Evolutionary conservation across 2,888 invertebrate species (phyloP).

Genomic region (Invenusta paracnida): DNA sequence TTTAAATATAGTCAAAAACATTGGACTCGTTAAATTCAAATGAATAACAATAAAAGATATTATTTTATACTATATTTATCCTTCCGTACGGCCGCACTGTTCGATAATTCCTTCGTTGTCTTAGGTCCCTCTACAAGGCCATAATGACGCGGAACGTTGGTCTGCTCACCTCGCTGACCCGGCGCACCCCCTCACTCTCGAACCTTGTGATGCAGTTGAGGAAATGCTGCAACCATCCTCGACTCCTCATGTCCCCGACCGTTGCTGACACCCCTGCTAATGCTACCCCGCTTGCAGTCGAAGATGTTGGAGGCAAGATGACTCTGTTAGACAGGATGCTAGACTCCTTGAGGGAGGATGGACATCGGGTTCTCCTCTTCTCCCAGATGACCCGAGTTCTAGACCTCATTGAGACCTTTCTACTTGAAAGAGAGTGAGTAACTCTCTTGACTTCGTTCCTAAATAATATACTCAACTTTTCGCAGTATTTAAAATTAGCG

Average conservation of each 20-base stretch:
- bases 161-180: neutral
- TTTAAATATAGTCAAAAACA: no score
- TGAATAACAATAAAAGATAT: no score
- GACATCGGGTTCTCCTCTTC: conserved; percentile 93
- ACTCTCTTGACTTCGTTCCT: neutral
- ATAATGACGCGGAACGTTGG: neutral
- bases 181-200: conserved; percentile 67
- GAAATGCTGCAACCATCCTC: conserved; percentile 99
- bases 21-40: no score
- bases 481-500: no score
- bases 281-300: conserved; percentile 81
- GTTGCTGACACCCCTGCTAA: conserved; percentile 74
- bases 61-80: no score
- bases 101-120: no score
- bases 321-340: conserved; percentile 89
- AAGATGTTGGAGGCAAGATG: conserved; percentile 89
- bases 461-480: no score
- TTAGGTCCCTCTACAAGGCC: neutral
- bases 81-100: no score
- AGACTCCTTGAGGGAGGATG: conserved; percentile 77
- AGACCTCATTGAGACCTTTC: conserved; percentile 93
- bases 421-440: conserved; percentile 83
- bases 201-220: conserved; percentile 99
- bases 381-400: conserved; percentile 99
- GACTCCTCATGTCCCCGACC: conserved; percentile 68